Percentiles rank a stretch among this genome's conserved stretches.
Conservation (phyloP, 2,113 vertebrate species). For the Marmota monax region DNA sequence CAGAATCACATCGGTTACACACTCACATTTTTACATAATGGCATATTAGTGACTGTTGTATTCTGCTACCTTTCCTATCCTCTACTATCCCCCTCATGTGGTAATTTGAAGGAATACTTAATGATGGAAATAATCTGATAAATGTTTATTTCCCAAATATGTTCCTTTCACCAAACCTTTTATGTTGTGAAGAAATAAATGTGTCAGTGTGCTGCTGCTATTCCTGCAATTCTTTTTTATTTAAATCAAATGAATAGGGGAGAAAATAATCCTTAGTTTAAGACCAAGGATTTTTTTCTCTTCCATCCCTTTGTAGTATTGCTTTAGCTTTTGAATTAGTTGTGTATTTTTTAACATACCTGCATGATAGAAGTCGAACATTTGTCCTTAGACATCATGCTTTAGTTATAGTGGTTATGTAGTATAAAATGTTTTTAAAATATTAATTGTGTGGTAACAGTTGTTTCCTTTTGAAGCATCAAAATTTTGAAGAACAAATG, state of each 20-base stretch:
- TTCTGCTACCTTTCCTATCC: too few relatives aligned
- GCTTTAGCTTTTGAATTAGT: constrained; percentile 63
- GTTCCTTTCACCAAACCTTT: constrained; percentile 29
- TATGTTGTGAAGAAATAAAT: constrained; percentile 4
- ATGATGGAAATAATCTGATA: constrained; percentile 12
- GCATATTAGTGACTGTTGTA: too few relatives aligned
- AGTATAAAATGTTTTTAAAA: constrained; percentile 67
- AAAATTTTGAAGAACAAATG: constrained; percentile 99
- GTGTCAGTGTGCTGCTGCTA: neutral
- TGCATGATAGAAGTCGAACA: neutral
- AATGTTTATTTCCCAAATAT: constrained; percentile 38
- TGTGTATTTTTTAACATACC: constrained; percentile 22
- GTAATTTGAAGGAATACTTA: constrained; percentile 53
- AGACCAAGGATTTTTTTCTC: constrained; percentile 27
- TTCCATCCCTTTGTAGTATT: constrained; percentile 20
- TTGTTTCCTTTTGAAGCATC: constrained; percentile 90
- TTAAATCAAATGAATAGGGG: constrained; percentile 35
- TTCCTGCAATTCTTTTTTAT: constrained; percentile 38
- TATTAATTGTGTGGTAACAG: constrained; percentile 40
- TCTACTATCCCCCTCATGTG: neutral
- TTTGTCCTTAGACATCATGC: constrained; percentile 55
- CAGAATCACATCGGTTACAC: too few relatives aligned
- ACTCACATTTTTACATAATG: too few relatives aligned
- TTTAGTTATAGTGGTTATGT: constrained; percentile 27
- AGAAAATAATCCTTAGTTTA: constrained; percentile 40